Percentiles rank a stretch among this genome's conserved stretches.
Evolutionary conservation across 2,797 vertebrate genomes (phyloP).

Genomic region (Austrolebias charrua): DNA sequence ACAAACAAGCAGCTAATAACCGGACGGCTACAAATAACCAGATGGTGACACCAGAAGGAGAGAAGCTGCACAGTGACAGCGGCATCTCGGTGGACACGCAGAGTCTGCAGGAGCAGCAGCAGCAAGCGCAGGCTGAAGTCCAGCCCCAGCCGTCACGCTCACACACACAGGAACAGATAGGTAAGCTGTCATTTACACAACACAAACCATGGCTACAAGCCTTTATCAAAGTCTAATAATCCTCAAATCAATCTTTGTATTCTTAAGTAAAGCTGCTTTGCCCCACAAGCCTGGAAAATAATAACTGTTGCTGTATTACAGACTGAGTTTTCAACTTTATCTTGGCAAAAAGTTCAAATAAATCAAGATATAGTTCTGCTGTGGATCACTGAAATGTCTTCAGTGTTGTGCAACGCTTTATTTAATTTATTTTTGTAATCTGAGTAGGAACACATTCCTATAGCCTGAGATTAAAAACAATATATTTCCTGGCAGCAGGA

Average conservation of each 20-base stretch:
- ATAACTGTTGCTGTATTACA: too few species aligned
- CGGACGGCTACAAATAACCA: conserved; percentile 88
- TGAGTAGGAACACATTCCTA: conserved; percentile 18
- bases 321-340: too few species aligned
- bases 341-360: too few species aligned
- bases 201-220: not conserved
- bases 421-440: not conserved
- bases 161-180: conserved; percentile 80
- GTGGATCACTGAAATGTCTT: conserved; percentile 13
- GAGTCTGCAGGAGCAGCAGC: conserved; percentile 90
- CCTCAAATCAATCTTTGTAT: not conserved
- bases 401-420: conserved; percentile 12
- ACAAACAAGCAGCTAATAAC: conserved; percentile 95
- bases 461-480: conserved; percentile 39
- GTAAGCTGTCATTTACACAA: conserved; percentile 41
- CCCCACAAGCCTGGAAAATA: too few species aligned
- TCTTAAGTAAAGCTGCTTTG: too few species aligned
- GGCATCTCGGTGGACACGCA: conserved; percentile 98
- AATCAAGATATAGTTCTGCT: conserved; percentile 17
- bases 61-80: conserved; percentile 97
- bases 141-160: conserved; percentile 76
- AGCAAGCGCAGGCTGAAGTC: conserved; percentile 75
- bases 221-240: not conserved
- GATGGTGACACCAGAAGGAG: conserved; percentile 93
- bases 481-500: conserved; percentile 18